Evolutionary conservation across 1,140 invertebrate species (phyloP).

Genomic region (Diabrotica virgifera): DNA sequence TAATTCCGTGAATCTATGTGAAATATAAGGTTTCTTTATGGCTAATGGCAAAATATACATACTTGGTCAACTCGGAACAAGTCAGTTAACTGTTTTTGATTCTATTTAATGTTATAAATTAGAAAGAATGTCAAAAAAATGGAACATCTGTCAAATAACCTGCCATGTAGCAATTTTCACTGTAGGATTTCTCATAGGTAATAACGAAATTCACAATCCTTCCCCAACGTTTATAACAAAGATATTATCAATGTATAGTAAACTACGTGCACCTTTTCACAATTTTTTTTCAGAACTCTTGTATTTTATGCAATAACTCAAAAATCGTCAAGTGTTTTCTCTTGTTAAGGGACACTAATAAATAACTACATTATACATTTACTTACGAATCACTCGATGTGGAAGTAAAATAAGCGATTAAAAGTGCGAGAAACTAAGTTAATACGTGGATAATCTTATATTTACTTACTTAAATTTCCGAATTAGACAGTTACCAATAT

Average conservation of each 20-base stretch:
- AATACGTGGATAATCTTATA: constrained; percentile 35
- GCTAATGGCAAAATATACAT: background rate
- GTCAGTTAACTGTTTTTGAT: constrained; percentile 17
- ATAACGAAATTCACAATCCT: constrained; percentile 8
- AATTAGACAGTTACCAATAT: constrained; percentile 44
- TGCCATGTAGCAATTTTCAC: constrained; percentile 18
- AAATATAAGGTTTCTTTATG: background rate
- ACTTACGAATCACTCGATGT: constrained; percentile 31
- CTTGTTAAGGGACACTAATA: constrained; percentile 5
- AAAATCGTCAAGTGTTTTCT: constrained; percentile 11
- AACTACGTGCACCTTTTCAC: constrained; percentile 22
- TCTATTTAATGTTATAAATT: constrained; percentile 16
- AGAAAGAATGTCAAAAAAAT: constrained; percentile 33
- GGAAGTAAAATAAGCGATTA: constrained; percentile 24
- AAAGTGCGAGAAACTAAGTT: constrained; percentile 28
- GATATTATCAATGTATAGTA: constrained; percentile 12
- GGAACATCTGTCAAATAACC: constrained; percentile 44
- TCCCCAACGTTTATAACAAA: constrained; percentile 8
- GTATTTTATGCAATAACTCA: constrained; percentile 37
- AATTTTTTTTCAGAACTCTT: constrained; percentile 22
- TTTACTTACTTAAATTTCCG: constrained; percentile 44
- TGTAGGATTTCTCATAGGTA: background rate
- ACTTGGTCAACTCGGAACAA: background rate
- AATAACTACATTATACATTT: constrained; percentile 21
- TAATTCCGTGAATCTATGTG: no score